Percentiles rank a stretch among this genome's conserved stretches.
These are phyloP conservation scores for Oryzias melastigma DNA, from an alignment of 2,113 vertebrate genomes.

Conservation along the genomic window DNA sequence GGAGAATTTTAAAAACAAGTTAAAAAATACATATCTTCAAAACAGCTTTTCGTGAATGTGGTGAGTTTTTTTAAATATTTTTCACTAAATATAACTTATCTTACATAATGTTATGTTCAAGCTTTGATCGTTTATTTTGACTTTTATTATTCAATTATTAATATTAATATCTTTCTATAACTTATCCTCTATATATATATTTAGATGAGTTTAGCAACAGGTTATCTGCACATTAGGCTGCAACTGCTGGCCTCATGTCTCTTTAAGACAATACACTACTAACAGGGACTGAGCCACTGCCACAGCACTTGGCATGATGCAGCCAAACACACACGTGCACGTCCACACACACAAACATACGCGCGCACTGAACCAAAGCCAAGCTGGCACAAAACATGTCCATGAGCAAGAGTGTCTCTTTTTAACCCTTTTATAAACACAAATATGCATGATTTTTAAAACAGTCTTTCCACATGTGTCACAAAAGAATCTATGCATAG, in stretches of 20 bases:
- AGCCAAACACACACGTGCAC: slow-evolving; percentile 63
- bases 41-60: too few species aligned
- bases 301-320: slow-evolving; percentile 63
- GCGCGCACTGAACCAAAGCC: slow-evolving; percentile 44
- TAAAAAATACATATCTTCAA: too few species aligned
- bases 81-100: too few species aligned
- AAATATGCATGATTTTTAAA: slow-evolving; percentile 15
- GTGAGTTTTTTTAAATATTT: too few species aligned
- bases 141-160: too few species aligned
- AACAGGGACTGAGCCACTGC: slow-evolving; percentile 60
- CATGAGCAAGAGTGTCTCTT: slow-evolving; percentile 17
- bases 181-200: too few species aligned
- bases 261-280: slow-evolving; percentile 61
- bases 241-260: slow-evolving; percentile 53
- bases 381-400: slow-evolving; percentile 61
- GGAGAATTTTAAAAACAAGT: too few species aligned
- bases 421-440: slow-evolving; percentile 8
- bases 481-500: slow-evolving; percentile 16
- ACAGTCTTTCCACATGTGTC: slow-evolving; percentile 36
- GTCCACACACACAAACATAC: slow-evolving; percentile 11
- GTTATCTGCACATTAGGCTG: slow-evolving; percentile 26
- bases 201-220: neutral
- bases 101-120: too few species aligned
- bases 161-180: too few species aligned
- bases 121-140: too few species aligned